Evolutionary conservation across 2,797 vertebrate genomes (phyloP).

Genomic region (Octomys mimax): DNA sequence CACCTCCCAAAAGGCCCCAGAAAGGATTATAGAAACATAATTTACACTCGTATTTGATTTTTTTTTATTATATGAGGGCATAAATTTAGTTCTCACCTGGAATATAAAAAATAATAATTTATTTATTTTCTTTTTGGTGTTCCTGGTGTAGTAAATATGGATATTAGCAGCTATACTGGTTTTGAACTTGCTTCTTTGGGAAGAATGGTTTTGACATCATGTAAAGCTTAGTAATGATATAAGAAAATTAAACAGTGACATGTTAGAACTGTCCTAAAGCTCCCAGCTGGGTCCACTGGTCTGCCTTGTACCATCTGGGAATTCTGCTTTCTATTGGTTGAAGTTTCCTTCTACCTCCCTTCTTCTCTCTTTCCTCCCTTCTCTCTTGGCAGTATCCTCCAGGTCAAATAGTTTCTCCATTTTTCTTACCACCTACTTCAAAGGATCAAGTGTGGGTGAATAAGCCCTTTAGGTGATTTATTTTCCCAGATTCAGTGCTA

Average conservation of each 20-base stretch:
- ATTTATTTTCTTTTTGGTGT: not conserved
- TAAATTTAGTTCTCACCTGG: not conserved
- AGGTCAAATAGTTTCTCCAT: not conserved
- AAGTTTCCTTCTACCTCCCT: not conserved
- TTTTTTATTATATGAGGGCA: slow-evolving; percentile 9
- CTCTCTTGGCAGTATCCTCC: not conserved
- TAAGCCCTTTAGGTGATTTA: not conserved
- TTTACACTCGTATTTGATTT: not conserved
- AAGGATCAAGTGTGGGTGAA: not conserved
- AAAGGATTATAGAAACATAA: slow-evolving; percentile 1
- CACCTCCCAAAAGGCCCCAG: not conserved
- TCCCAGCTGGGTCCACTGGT: not conserved
- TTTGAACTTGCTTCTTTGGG: slow-evolving; percentile 34
- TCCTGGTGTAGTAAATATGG: not conserved
- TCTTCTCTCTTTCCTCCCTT: not conserved
- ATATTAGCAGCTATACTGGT: not conserved
- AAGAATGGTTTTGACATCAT: not conserved
- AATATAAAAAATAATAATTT: slow-evolving; percentile 30
- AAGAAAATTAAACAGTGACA: not conserved
- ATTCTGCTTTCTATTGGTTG: not conserved
- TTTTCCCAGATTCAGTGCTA: not conserved
- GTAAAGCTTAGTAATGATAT: not conserved
- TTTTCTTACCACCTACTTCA: not conserved
- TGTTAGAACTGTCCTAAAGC: not conserved
- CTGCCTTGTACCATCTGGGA: not conserved